A percentile compares a stretch with the other conserved stretches of the same genome.
phyloP scores from a whole-genome alignment of 2,888 invertebrate genomes.

The Cenopis cana region DNA sequence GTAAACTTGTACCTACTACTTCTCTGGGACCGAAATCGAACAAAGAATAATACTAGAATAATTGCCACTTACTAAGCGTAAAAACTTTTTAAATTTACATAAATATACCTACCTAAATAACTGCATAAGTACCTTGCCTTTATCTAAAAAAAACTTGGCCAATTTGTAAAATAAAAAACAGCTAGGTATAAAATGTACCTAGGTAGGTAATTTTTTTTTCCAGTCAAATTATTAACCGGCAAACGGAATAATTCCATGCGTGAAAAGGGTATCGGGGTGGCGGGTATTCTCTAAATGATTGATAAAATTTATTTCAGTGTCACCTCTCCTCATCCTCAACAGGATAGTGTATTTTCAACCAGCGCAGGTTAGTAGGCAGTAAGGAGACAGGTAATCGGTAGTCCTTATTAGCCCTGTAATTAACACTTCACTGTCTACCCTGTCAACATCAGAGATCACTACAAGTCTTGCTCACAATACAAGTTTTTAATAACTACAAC shows the following conservation, averaged over 20 bases:
- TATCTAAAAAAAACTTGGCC: not conserved
- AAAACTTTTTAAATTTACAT: not conserved
- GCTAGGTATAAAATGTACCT: not conserved
- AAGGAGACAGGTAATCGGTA: constrained; percentile 78
- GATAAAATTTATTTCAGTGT: constrained; percentile 55
- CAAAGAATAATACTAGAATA: not conserved
- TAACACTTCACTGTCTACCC: constrained; percentile 62
- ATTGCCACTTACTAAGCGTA: not conserved
- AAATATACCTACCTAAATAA: not conserved
- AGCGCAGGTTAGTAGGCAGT: constrained; percentile 74
- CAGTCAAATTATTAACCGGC: constrained; percentile 34
- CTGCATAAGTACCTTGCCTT: no score
- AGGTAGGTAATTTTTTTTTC: not conserved
- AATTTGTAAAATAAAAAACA: constrained; percentile 15
- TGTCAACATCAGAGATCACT: constrained; percentile 42
- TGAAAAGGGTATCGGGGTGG: constrained; percentile 54
- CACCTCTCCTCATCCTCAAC: constrained; percentile 70
- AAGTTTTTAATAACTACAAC: not conserved
- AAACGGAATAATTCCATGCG: constrained; percentile 53
- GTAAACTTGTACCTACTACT: no score
- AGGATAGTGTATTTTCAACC: constrained; percentile 68
- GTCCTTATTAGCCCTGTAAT: constrained; percentile 77
- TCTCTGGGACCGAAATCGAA: no score
- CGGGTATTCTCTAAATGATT: constrained; percentile 62
- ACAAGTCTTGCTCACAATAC: constrained; percentile 14